These are phyloP conservation scores for Neoitamus cyanurus DNA, from an alignment of 2,888 invertebrate species.

Conservation along the genomic window DNA sequence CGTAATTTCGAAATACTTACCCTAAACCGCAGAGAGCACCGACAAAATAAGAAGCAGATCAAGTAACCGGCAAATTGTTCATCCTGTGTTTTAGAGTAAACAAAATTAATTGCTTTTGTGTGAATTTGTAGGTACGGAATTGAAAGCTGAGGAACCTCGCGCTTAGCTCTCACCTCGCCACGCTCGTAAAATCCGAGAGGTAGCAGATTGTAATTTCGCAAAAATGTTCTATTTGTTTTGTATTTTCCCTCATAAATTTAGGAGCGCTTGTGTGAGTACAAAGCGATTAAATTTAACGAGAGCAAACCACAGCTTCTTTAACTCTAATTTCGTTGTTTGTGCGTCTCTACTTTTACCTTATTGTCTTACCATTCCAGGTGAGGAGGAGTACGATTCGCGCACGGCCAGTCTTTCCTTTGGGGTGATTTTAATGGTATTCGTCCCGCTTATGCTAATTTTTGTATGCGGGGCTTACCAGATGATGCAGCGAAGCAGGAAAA, in stretches of 20 bases:
- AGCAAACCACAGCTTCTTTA: neutral
- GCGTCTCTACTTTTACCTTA: neutral
- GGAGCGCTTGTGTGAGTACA: neutral
- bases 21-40: too few relatives aligned
- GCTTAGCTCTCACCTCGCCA: neutral
- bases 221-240: neutral
- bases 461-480: slow-evolving; percentile 75
- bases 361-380: slow-evolving; percentile 69
- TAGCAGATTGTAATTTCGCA: neutral
- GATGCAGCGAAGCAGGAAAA: slow-evolving; percentile 67
- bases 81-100: neutral
- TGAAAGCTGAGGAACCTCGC: neutral
- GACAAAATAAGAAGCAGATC: too few relatives aligned
- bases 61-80: neutral
- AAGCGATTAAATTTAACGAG: slow-evolving; percentile 24
- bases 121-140: neutral
- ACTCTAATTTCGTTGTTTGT: slow-evolving; percentile 1
- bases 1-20: too few relatives aligned
- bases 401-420: slow-evolving; percentile 82
- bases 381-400: slow-evolving; percentile 81
- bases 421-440: slow-evolving; percentile 79
- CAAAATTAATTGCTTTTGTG: neutral
- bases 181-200: neutral
- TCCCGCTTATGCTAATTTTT: slow-evolving; percentile 78
- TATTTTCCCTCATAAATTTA: slow-evolving; percentile 16